Evolutionary conservation across 2,797 vertebrate genomes (phyloP), one percentile per base, ranked within the genome.

Genomic region (Phrynocephalus vlangalii): DNA sequence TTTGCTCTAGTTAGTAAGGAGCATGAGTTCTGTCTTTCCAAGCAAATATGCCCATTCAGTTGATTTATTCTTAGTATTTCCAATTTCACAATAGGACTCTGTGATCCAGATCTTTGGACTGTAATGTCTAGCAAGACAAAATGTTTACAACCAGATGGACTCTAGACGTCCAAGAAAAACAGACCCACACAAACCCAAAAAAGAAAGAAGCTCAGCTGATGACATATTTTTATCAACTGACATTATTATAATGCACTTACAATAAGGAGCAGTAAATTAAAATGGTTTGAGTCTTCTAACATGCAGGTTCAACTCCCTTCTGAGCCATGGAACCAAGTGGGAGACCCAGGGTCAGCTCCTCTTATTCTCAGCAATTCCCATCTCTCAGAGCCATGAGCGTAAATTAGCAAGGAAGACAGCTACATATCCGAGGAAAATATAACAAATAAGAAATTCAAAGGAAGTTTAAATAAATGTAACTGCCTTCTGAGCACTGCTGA

Each of bases 1-100:
- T 16, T 75, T 73, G 48, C 50, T 83, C n/a, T 67, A 26, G 5
- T 63, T 20, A 63, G 60, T 60, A 75, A 1, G 56, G 28, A 24
- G 79, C 70, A 5, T 6, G 20, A 22, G 48, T 73, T 85, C 52
- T 87, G 87, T 85, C 75, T 93, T 86, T 79, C 86, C 82, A 85
- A 50, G 67, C 73, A 38, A 70, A 67, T 80, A 44, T 83, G 15
- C 33, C 22, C 82, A 6, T 80, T 70, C 22, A 48, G 1, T 30
- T 68, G 50, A 26, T 30, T 16, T 33, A 83, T 16, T 67, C 24
- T 80, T 81, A 68, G 67, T 83, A 24, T 48, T 71, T 73, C 73
- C 50, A 66, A 22, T 87, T 78, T 86, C 28, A 28, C 2, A 9
- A 0, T 16, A 28, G 1, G 33, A 80, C 67, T 60, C 70, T 24